Conservation (phyloP, 2,113 vertebrate genomes). For the Amia ocellicauda region DNA sequence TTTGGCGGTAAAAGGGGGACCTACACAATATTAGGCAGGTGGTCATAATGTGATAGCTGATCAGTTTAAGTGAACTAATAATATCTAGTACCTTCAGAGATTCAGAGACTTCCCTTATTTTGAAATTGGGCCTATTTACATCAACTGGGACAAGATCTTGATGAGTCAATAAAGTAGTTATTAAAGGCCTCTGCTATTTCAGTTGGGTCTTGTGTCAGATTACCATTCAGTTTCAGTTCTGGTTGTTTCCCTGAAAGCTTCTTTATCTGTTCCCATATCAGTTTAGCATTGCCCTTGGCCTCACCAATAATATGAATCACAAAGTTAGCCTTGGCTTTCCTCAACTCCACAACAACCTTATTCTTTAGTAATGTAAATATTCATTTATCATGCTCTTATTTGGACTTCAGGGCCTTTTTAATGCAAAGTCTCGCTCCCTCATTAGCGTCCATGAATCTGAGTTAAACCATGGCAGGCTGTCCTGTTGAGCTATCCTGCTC, state of each 20-base stretch:
- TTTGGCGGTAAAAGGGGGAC: too few species aligned
- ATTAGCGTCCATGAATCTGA: background rate
- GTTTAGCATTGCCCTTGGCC: background rate
- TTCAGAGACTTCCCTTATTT: too few species aligned
- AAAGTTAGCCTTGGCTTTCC: background rate
- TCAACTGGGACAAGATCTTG: too few species aligned
- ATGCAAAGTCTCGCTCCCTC: background rate
- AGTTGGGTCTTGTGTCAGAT: background rate
- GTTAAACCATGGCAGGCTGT: background rate
- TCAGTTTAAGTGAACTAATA: background rate
- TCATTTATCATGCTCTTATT: background rate
- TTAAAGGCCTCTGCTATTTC: too few species aligned
- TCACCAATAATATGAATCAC: background rate
- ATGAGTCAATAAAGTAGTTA: background rate
- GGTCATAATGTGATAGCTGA: too few species aligned
- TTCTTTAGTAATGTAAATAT: background rate
- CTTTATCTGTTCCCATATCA: conserved; percentile 4
- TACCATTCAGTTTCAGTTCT: background rate
- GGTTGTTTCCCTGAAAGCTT: background rate
- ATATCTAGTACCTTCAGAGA: background rate
- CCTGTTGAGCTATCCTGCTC: too few species aligned
- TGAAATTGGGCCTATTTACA: too few species aligned
- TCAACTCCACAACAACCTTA: background rate
- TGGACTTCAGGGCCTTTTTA: background rate
- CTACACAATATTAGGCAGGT: too few species aligned